Base-by-base conservation (phyloP, 1,140 invertebrate species). In the Andrena cerasifolii region DNA sequence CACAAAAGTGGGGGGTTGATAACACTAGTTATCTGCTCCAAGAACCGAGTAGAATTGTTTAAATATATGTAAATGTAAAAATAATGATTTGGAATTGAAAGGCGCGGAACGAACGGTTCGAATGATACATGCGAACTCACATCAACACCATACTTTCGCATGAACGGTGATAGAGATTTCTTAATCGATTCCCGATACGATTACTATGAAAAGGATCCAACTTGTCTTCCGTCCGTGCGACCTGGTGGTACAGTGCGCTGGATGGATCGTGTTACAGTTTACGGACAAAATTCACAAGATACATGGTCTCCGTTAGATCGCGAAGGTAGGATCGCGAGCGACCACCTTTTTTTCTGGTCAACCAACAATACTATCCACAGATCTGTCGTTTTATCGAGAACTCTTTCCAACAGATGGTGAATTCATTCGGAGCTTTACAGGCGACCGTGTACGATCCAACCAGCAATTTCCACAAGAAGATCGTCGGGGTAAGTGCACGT, bases 171-270 rank as follows among this genome's bases (percentile, higher is more conserved):
- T 36, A 86, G 93, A 31, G 95, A 96, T 87, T 94, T 96, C 51
- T 91, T 94, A 12, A 91, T 94, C 18, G 96, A 97, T 89, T 93
- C 94, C 18, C 94, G 95, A 45, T 97, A 95, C 79, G 96, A 97
- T 88, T 97, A 96, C 84, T 97, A 96, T 85, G 95, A 96, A 79
- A 91, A 94, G 24, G 95, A 97, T 88, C 90, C 95, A 59, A 95
- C 85, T 40, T 90, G 90, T 5, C 28, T 24, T 8, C 21, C 10
- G 3, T 49, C 51, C 0, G 10, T 8, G 12, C 10, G 21, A 12
- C 10, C 3, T 8, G 26, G 8, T 24, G 36, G 36, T 12, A 5
- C 31, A 16, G 16, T 21, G 4, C 54, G 26, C 3, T 72, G 56
- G 56, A 51, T 28, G 33, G 12, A n/a, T n/a, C 21, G 3, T 8